A percentile compares a stretch with the other conserved stretches of the same genome.
These are phyloP conservation scores for Phrynocephalus guinanensis DNA, from an alignment of 2,797 vertebrate species.

Conservation along the genomic window DNA sequence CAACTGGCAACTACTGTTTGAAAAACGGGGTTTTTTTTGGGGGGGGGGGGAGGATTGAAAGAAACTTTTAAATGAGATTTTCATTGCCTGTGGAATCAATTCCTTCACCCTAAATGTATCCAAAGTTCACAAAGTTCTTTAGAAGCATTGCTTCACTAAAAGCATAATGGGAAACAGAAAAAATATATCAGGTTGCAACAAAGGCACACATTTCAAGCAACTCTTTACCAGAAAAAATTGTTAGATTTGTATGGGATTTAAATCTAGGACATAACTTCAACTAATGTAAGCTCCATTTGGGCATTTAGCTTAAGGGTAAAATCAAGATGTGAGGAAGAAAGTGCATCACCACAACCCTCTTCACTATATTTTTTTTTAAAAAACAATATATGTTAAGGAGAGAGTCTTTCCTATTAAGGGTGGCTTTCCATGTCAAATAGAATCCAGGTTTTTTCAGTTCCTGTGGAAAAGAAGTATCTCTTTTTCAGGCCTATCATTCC, in stretches of 20 bases:
- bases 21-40: constrained; percentile 21
- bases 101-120: constrained; percentile 34
- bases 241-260: constrained; percentile 33
- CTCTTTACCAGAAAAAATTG: constrained; percentile 41
- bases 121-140: constrained; percentile 37
- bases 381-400: not conserved
- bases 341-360: not conserved
- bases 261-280: constrained; percentile 18
- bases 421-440: not conserved
- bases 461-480: not conserved
- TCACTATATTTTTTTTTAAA: not conserved
- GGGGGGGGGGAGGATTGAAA: constrained; percentile 34
- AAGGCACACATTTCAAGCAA: constrained; percentile 25
- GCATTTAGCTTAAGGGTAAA: not conserved
- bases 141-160: constrained; percentile 43
- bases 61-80: constrained; percentile 32
- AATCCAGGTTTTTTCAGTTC: not conserved
- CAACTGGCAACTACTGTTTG: constrained; percentile 33
- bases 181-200: constrained; percentile 3
- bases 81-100: constrained; percentile 31
- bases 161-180: constrained; percentile 31
- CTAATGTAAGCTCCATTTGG: not conserved
- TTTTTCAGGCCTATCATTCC: not conserved
- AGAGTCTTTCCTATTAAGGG: not conserved
- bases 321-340: not conserved